Evolutionary conservation across 30 jellyfish, hydroid and myxozoan species (phyloP).

Genomic region (Clytia hemisphaerica): DNA sequence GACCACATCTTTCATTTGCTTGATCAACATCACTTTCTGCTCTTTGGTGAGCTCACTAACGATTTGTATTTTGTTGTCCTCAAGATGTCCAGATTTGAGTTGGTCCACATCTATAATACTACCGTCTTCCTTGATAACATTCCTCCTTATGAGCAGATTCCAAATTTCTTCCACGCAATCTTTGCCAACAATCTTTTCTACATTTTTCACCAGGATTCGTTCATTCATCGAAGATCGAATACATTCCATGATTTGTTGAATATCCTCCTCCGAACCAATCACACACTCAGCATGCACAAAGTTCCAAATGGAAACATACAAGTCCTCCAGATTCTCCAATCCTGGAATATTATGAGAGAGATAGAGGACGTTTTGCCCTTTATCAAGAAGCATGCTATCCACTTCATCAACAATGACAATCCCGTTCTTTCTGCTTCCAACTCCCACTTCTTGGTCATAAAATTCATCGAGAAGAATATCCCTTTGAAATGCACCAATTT

Average conservation of each 20-base stretch:
- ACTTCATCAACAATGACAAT: conserved; percentile 28
- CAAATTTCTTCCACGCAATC: too few species aligned
- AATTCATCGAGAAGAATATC: conserved; percentile 24
- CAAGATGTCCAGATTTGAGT: neutral
- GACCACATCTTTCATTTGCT: neutral
- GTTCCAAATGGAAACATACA: conserved; percentile 27
- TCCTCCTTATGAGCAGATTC: conserved; percentile 8
- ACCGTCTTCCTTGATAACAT: conserved; percentile 6
- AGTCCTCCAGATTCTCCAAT: neutral
- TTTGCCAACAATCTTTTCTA: neutral
- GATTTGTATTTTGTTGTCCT: neutral
- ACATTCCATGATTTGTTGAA: neutral
- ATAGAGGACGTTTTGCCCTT: conserved; percentile 22
- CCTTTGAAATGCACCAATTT: conserved; percentile 26
- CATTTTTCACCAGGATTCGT: neutral
- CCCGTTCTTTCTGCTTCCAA: conserved; percentile 14
- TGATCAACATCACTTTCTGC: neutral
- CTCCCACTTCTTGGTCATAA: neutral
- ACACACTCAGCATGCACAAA: conserved; percentile 20
- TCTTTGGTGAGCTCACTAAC: neutral
- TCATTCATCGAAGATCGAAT: conserved; percentile 6
- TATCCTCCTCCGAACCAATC: conserved; percentile 7
- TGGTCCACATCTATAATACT: too few species aligned
- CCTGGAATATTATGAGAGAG: conserved; percentile 32
- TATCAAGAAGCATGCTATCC: conserved; percentile 39